Percentiles rank a stretch among this genome's conserved stretches.
These are phyloP conservation scores for Phalacrocorax pelagicus DNA, from an alignment of 2,113 vertebrate genomes.

Conservation along the genomic window DNA sequence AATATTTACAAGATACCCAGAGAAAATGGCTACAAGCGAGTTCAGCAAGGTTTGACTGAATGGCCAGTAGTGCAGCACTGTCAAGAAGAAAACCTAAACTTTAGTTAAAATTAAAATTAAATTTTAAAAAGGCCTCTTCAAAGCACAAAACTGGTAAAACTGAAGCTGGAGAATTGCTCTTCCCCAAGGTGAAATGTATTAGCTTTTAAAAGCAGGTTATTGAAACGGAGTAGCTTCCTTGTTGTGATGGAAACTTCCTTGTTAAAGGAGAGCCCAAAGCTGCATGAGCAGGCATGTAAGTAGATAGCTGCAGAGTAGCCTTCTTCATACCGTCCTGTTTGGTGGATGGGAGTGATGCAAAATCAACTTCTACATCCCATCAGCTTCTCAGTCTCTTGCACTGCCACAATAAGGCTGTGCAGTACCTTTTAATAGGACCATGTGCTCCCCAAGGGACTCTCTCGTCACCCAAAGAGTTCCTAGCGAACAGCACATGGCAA, in stretches of 20 bases:
- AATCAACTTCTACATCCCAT: neutral
- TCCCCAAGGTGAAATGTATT: neutral
- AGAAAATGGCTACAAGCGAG: constrained; percentile 53
- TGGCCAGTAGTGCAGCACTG: neutral
- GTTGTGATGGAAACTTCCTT: constrained; percentile 47
- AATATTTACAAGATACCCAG: constrained; percentile 59
- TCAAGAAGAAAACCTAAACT: neutral
- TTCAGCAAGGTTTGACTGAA: constrained; percentile 53
- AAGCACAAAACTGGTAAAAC: neutral
- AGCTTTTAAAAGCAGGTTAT: constrained; percentile 37
- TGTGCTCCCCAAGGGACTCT: neutral
- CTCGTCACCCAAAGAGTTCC: neutral
- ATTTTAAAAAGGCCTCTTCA: neutral
- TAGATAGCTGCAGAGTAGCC: neutral
- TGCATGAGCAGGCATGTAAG: neutral
- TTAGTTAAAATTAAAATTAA: constrained; percentile 3
- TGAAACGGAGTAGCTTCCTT: constrained; percentile 62
- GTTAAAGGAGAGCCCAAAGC: neutral
- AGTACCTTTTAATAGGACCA: neutral
- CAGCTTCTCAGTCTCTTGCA: neutral
- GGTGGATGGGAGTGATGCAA: neutral
- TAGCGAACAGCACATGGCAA: neutral
- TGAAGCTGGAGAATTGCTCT: constrained; percentile 31
- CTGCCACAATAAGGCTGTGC: neutral
- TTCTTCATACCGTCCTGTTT: neutral